phyloP scores from a whole-genome alignment of 2,888 invertebrate genomes.

The Andrena marginata region DNA sequence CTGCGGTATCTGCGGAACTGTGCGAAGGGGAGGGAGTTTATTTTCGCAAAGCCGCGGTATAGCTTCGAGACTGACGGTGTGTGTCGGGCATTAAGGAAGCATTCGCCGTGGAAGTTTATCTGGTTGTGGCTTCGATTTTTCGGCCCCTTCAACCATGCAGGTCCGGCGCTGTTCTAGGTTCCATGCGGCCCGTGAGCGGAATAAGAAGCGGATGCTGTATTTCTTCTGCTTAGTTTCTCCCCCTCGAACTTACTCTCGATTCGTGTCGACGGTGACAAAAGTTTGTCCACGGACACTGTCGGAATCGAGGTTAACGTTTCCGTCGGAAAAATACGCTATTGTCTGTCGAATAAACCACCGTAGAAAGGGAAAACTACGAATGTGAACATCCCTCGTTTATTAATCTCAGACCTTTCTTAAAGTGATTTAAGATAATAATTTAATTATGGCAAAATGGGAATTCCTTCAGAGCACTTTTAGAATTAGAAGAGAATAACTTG shows the following conservation, averaged over 20 bases:
- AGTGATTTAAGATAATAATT: neutral
- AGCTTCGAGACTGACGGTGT: slow-evolving; percentile 70
- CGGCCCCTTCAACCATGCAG: slow-evolving; percentile 41
- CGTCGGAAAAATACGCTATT: slow-evolving; percentile 13
- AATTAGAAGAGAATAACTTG: too few species aligned
- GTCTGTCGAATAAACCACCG: neutral
- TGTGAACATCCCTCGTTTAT: neutral
- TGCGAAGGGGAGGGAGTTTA: slow-evolving; percentile 67
- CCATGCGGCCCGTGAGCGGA: slow-evolving; percentile 57
- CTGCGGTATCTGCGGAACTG: slow-evolving; percentile 34
- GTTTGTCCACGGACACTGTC: slow-evolving; percentile 12
- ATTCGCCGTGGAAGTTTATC: slow-evolving; percentile 71
- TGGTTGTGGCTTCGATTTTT: slow-evolving; percentile 70
- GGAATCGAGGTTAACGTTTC: slow-evolving; percentile 28
- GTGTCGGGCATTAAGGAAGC: slow-evolving; percentile 76
- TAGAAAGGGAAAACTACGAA: slow-evolving; percentile 7
- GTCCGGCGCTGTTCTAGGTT: slow-evolving; percentile 62
- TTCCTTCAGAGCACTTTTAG: neutral
- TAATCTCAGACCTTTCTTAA: neutral
- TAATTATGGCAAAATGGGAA: neutral
- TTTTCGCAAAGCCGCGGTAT: slow-evolving; percentile 68
- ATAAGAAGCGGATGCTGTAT: slow-evolving; percentile 60
- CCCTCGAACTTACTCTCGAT: slow-evolving; percentile 19
- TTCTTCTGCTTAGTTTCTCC: slow-evolving; percentile 13
- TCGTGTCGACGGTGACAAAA: slow-evolving; percentile 26